Evolutionary conservation across 2,888 invertebrate species (phyloP), one percentile per base, ranked within the genome.

Genomic region (Parthenolecanium corni): DNA sequence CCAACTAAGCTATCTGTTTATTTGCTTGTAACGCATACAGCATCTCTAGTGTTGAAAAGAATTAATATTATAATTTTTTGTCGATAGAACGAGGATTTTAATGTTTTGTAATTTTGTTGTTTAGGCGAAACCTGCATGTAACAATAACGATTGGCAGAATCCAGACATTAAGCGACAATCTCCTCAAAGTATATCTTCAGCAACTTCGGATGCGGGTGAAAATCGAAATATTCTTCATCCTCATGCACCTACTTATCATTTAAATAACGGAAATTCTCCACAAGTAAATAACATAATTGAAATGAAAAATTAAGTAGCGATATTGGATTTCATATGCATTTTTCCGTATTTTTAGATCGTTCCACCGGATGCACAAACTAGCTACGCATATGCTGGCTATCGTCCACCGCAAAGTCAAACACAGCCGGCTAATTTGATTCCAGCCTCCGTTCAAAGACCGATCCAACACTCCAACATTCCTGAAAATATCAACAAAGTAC

Each of bases 311-410:
- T 38, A 38, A 38, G 12, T 14, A 12, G 12, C n/a, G n/a, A n/a
- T n/a, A n/a, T n/a, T n/a, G n/a, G n/a, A n/a, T n/a, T n/a, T n/a
- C n/a, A n/a, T 31, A 6, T 31, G 4, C 31, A 31, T 31, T 31
- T 9, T 31, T 31, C 40, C 16, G 46, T 31, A 21, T 57, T 18
- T 40, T 36, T 40, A 25, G 44, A 46, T 44, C 25, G 18, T 36
- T 24, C 21, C 57, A 31, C 46, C 63, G 40, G 69, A 69, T 24
- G 66, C 66, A 16, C 66, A 65, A 18, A 66, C 66, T 1, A 65
- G 67, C 16, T 67, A 69, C 63, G 65, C 66, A 18, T 63, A 53
- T 21, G 66, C 66, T 54, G 68, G 67, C 18, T 69, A 67, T 52
- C 67, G 66, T 52, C 68, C 68, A n/a, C 69, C 65, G 21, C 67